Base-by-base conservation (phyloP, 2,113 vertebrate species). In the Noctilio leporinus region DNA sequence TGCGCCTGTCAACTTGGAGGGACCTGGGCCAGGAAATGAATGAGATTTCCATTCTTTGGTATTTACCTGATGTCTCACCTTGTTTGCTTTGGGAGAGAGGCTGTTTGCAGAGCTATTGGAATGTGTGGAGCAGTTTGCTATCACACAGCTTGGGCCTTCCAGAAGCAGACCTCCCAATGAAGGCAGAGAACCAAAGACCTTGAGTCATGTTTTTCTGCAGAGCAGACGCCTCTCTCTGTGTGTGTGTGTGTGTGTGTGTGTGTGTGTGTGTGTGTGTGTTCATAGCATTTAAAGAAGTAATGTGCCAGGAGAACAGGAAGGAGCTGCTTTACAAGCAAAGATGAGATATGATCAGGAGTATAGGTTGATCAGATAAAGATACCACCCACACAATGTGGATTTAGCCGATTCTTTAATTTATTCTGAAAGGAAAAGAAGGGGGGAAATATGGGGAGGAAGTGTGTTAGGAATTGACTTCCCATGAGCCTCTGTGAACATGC, bases 311-410 rank as follows among this genome's bases (percentile, higher is more conserved):
- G 53, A 59, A 49, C 30, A n/a, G 92, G 84, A 65, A 93, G 28
- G 40, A 57, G 84, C 28, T 57, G 80, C 47, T 85, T 95, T 83
- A 70, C 77, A 89, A 92, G 78, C 47, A 51, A 55, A 95, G 93
- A 95, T 93, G 88, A 96, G 70, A 62, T n/a, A 35, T n/a, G 80
- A 86, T 85, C 78, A 72, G 70, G 72, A 89, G 84, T 12, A 94
- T 12, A 82, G 86, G 86, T 93, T 70, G 77, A 92, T 93, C 92
- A 96, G 96, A 97, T 97, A 96, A 94, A 94, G 77, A 77, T 28
- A n/a, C 69, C 80, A 93, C 76, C 83, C 62, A 73, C 75, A 72
- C 38, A 47, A 64, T 53, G 84, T 91, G 89, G 92, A 90, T 73
- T 57, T 53, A 93, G 92, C 95, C 59, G 1, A 14, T n/a, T 75